A percentile compares a stretch with the other conserved stretches of the same genome.
These are phyloP conservation scores for Luffia ferchaultella DNA, from an alignment of 2,888 invertebrate species.

Conservation along the genomic window DNA sequence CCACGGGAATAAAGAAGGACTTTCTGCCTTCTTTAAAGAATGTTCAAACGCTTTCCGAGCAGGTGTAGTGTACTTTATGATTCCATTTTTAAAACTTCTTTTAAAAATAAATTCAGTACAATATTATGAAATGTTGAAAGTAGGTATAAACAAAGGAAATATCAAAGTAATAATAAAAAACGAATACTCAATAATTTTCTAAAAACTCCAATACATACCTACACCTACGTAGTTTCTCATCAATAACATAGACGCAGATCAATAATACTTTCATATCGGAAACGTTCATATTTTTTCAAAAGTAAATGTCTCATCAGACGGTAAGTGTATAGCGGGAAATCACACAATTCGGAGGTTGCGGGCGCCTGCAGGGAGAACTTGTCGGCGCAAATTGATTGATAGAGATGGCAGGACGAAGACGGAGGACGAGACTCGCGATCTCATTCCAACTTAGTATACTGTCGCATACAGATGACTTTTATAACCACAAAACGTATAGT, in stretches of 20 bases:
- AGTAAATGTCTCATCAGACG: slow-evolving; percentile 1
- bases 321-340: slow-evolving; percentile 2
- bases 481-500: background rate
- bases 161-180: too few relatives aligned
- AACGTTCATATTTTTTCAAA: slow-evolving; percentile 1
- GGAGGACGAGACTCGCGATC: too few relatives aligned
- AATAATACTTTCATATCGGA: background rate
- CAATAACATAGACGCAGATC: background rate
- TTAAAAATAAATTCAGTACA: background rate
- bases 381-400: slow-evolving; percentile 8
- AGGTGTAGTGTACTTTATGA: too few relatives aligned
- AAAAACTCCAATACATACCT: too few relatives aligned
- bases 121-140: background rate
- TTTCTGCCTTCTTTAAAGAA: too few relatives aligned
- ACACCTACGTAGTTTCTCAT: background rate
- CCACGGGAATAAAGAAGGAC: too few relatives aligned
- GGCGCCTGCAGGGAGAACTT: background rate
- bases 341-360: slow-evolving; percentile 2
- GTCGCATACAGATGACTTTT: background rate
- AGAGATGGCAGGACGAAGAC: too few relatives aligned
- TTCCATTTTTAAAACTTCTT: too few relatives aligned
- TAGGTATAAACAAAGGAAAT: background rate
- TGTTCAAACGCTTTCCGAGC: too few relatives aligned
- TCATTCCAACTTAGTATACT: background rate
- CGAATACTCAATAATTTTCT: too few relatives aligned